Conservation (phyloP, 1,140 invertebrate genomes). For the Drosophila kepulauana region DNA sequence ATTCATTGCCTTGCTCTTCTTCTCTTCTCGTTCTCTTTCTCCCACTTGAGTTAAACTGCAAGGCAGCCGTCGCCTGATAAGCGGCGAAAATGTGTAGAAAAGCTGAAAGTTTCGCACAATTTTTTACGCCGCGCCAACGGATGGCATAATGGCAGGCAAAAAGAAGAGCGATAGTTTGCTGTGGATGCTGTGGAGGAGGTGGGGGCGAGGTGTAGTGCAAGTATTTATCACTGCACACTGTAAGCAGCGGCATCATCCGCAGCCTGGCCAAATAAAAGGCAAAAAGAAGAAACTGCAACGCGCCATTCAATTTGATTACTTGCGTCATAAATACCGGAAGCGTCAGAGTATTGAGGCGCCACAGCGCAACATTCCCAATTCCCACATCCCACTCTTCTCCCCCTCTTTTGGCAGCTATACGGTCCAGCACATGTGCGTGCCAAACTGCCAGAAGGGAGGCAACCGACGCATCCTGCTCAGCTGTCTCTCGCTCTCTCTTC, state of each 20-base stretch:
- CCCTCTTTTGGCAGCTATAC: not conserved
- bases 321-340: slow-evolving; percentile 83
- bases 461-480: slow-evolving; percentile 9
- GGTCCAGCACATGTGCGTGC: slow-evolving; percentile 64
- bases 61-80: slow-evolving; percentile 72
- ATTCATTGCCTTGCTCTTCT: slow-evolving; percentile 57
- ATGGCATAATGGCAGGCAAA: slow-evolving; percentile 20
- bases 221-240: slow-evolving; percentile 73
- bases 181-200: not conserved
- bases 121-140: slow-evolving; percentile 66
- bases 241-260: slow-evolving; percentile 31
- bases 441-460: slow-evolving; percentile 17
- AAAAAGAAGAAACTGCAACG: slow-evolving; percentile 74
- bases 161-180: not conserved
- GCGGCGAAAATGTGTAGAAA: slow-evolving; percentile 82
- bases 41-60: slow-evolving; percentile 37
- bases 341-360: slow-evolving; percentile 78
- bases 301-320: slow-evolving; percentile 82
- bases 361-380: slow-evolving; percentile 2
- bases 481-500: not conserved
- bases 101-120: slow-evolving; percentile 81
- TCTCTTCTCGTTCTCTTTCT: not conserved
- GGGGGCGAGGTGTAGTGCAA: slow-evolving; percentile 39
- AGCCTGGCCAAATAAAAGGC: slow-evolving; percentile 71
- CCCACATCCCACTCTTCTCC: not conserved